phyloP scores from a whole-genome alignment of 2,113 vertebrate species.

The Lepus americanus region DNA sequence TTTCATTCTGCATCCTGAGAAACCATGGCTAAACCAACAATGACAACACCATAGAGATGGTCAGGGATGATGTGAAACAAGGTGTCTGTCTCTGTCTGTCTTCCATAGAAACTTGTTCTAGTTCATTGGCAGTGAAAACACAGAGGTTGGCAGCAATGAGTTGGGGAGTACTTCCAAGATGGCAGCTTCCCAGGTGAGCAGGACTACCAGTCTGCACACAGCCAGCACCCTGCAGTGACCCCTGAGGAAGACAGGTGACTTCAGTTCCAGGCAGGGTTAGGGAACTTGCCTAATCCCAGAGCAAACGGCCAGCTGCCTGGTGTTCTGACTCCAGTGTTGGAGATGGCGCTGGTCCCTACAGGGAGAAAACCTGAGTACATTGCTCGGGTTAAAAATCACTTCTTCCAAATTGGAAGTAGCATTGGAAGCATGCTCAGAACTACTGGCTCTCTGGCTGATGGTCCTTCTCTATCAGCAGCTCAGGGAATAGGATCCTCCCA shows the following conservation, averaged over 20 bases:
- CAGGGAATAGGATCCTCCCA: not conserved
- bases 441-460: not conserved
- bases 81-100: not conserved
- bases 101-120: not conserved
- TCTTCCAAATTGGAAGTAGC: not conserved
- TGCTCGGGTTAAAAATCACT: not conserved
- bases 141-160: not conserved
- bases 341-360: too few species aligned
- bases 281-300: not conserved
- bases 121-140: accelerated
- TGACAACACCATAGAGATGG: too few species aligned
- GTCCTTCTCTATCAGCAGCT: not conserved
- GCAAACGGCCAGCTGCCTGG: not conserved
- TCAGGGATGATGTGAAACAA: not conserved
- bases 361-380: not conserved
- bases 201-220: not conserved
- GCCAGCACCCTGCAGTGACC: accelerated
- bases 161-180: not conserved
- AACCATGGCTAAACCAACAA: not conserved
- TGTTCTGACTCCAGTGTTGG: too few species aligned
- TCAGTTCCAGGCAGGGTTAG: accelerated
- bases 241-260: not conserved
- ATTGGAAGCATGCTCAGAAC: not conserved
- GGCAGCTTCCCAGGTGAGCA: accelerated
- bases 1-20: not conserved